phyloP scores from a whole-genome alignment of 2,113 vertebrate genomes.

The Ceratotherium simum region DNA sequence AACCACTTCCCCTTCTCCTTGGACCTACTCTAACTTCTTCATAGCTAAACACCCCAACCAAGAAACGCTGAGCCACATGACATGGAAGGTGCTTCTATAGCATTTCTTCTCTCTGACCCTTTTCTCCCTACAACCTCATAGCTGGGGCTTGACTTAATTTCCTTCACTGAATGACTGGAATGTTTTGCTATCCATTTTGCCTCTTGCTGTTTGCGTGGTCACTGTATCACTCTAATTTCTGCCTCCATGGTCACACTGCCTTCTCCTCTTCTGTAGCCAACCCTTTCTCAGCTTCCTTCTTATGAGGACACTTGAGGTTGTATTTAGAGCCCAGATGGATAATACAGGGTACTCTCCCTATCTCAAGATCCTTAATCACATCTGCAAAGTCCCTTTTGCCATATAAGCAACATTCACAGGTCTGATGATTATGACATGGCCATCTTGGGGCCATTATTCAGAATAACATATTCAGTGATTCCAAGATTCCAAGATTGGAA shows the following conservation, averaged over 20 bases:
- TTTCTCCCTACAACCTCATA: not conserved
- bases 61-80: not conserved
- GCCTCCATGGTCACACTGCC: not conserved
- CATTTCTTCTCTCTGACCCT: not conserved
- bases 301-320: not conserved
- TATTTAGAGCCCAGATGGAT: not conserved
- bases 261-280: not conserved
- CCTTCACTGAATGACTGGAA: not conserved
- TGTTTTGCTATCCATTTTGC: not conserved
- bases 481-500: not conserved
- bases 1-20: not conserved
- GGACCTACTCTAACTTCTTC: not conserved
- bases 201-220: not conserved
- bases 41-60: not conserved
- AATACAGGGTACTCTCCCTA: not conserved
- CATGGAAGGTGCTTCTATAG: not conserved
- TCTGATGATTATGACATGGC: not conserved
- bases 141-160: not conserved
- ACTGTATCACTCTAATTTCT: not conserved
- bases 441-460: not conserved
- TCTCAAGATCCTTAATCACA: not conserved
- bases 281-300: not conserved
- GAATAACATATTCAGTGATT: not conserved
- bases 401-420: not conserved
- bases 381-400: not conserved